phyloP scores from a whole-genome alignment of 2,888 invertebrate species.

The Chrysolina oricalcia region DNA sequence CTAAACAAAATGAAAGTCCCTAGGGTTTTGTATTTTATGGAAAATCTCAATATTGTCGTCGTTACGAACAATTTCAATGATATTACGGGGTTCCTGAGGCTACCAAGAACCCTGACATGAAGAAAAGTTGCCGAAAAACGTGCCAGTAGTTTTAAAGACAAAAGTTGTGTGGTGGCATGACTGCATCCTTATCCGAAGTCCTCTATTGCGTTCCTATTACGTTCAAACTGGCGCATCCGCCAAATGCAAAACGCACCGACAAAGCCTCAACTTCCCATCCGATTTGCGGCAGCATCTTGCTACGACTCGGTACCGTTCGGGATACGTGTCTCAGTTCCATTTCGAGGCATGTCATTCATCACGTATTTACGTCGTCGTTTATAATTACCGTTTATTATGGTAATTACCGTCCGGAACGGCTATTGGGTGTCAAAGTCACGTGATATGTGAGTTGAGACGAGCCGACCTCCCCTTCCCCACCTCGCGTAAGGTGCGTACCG shows the following conservation, averaged over 20 bases:
- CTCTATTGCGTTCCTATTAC: neutral
- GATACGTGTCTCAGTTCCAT: constrained; percentile 38
- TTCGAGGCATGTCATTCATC: constrained; percentile 57
- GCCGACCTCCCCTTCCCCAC: constrained; percentile 17
- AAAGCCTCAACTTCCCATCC: neutral
- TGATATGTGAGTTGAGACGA: constrained; percentile 62
- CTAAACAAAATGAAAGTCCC: too few relatives aligned
- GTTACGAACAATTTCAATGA: too few relatives aligned
- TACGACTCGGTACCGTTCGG: constrained; percentile 31
- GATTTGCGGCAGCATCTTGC: neutral
- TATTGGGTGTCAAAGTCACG: constrained; percentile 67
- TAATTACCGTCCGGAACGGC: constrained; percentile 66
- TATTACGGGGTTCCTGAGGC: too few relatives aligned
- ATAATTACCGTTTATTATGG: constrained; percentile 71
- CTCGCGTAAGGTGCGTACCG: constrained; percentile 44
- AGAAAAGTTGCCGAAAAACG: too few relatives aligned
- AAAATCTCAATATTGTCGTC: too few relatives aligned
- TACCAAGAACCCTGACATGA: too few relatives aligned
- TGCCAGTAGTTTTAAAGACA: too few relatives aligned
- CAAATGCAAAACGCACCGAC: neutral
- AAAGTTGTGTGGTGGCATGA: too few relatives aligned
- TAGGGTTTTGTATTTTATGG: too few relatives aligned
- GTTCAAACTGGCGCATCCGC: too few relatives aligned
- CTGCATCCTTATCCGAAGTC: too few relatives aligned
- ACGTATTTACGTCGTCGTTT: constrained; percentile 69